A percentile compares a stretch with the other conserved stretches of the same genome.
Evolutionary conservation across 2,113 vertebrate genomes (phyloP).

Genomic region (Odontophorus gujanensis): DNA sequence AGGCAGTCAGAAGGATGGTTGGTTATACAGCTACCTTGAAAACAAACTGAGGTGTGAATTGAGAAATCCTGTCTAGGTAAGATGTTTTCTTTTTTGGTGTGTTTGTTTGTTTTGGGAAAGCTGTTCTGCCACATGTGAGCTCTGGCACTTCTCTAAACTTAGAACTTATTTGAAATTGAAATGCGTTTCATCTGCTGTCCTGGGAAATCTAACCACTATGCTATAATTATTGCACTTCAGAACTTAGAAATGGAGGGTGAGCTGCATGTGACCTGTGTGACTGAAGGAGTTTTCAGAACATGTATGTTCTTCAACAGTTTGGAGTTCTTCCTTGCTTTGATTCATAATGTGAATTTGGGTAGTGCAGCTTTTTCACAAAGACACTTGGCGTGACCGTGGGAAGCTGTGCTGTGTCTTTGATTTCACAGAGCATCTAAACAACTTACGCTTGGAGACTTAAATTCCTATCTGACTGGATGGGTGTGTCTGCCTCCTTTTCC

Average conservation of each 20-base stretch:
- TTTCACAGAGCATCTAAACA: background rate
- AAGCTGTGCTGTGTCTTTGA: background rate
- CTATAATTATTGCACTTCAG: constrained; percentile 26
- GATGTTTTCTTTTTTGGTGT: background rate
- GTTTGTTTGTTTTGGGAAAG: background rate
- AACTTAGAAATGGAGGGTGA: constrained; percentile 19
- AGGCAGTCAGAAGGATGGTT: background rate
- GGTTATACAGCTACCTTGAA: background rate
- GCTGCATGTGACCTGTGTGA: background rate
- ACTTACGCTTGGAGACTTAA: background rate
- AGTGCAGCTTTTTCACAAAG: background rate
- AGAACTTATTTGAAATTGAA: constrained; percentile 17
- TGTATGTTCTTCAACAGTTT: background rate
- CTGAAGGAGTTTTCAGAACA: background rate
- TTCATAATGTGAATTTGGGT: background rate
- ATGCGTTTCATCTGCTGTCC: constrained; percentile 26
- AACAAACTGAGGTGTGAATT: background rate
- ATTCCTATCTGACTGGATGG: background rate
- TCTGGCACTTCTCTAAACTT: constrained; percentile 26
- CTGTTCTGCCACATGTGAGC: background rate
- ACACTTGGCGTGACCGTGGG: background rate
- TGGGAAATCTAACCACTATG: background rate
- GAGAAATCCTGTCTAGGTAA: background rate
- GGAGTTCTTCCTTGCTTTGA: background rate
- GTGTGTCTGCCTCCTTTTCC: background rate